Evolutionary conservation across 2,797 vertebrate genomes (phyloP), one percentile per base, ranked within the genome.

Genomic region (Melanotaenia trifasciata): DNA sequence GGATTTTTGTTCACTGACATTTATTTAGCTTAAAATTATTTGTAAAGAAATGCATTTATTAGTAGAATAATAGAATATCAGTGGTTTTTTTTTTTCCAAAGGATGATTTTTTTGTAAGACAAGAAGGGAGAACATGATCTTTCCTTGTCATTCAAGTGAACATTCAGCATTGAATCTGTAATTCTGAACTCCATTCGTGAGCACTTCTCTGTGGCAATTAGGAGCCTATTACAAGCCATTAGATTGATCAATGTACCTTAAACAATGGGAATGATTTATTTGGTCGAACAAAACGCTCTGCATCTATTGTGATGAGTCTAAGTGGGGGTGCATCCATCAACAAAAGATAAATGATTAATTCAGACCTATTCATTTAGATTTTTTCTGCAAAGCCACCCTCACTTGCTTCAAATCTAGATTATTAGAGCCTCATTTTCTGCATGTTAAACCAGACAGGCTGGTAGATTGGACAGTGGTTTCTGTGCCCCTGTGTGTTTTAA

Each of bases 221-320:
- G 96, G 95, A 96, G 90, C 95, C 96, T 95, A 97, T 98, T 98
- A 98, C 96, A 96, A 96, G 96, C 95, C 96, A 97, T 99, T 98
- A 97, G 96, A 98, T 96, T 97, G 97, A 98, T 97, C 96, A 97
- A 97, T 98, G 97, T 97, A 96, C 96, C 97, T 98, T 97, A 98
- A 97, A 98, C 96, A 98, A 98, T 96, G 94, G 89, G 96, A 94
- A 94, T 97, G 97, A 98, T 98, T 98, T 97, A 97, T 97, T 96
- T 92, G 93, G 91, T 94, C 92, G 95, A 96, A 94, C 89, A 93
- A 93, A 93, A 92, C 90, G 92, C 91, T 93, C 94, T 92, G 87
- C 94, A 91, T 94, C 93, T 93, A 92, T 95, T 94, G 95, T 95
- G 88, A 90, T 91, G 91, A 92, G 95, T 89, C 91, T 93, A 94